Base-by-base conservation (phyloP, 2,113 vertebrate genomes). In the Ascaphus truei region DNA sequence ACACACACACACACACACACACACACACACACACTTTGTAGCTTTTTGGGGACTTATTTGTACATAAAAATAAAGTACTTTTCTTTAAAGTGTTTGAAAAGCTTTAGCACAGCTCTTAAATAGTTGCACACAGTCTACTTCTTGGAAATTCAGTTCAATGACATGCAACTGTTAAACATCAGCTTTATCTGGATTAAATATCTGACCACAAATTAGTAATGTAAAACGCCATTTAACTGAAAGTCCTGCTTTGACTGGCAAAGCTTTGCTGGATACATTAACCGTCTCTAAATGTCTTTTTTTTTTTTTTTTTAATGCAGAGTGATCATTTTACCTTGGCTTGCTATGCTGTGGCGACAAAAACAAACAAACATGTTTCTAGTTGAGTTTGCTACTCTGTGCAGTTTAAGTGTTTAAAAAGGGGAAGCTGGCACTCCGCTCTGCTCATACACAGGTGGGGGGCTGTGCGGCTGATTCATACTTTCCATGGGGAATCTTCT, bases 381-480 rank as follows among this genome's bases (percentile, higher is more conserved):
- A 72, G 66, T 73, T 73, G 62, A 62, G 71, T 67, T 61, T 37
- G 51, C 72, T 76, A 56, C 39, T 10, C 23, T 47, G 63, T 65
- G 25, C 53, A 41, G 56, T 39, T n/a, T 2, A 13, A 45, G 41
- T 57, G 30, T 34, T 9, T 26, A 39, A 29, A 30, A 18, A n/a
- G n/a, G 1, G 10, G 34, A 27, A 57, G 6, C n/a, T 5, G 9
- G 27, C 23, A 2, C 2, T 18, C 0, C 4, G 23, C 16, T 3
- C 39, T 1, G 39, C 20, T 96, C 88, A 98, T 74, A 99, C 93
- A 30, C 94, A 97, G 5, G 95, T 92, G 9, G 96, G 94, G 1
- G 95, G 88, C 1, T 91, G 87, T 48, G 88, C 79, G 0, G 94
- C 85, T 0, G 93, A 84, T 65, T 98, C 95, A 0, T 93, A 95